A percentile compares a stretch with the other conserved stretches of the same genome.
Conservation (phyloP, 2,888 invertebrate genomes). For the Cryptocheilus praepositus region DNA sequence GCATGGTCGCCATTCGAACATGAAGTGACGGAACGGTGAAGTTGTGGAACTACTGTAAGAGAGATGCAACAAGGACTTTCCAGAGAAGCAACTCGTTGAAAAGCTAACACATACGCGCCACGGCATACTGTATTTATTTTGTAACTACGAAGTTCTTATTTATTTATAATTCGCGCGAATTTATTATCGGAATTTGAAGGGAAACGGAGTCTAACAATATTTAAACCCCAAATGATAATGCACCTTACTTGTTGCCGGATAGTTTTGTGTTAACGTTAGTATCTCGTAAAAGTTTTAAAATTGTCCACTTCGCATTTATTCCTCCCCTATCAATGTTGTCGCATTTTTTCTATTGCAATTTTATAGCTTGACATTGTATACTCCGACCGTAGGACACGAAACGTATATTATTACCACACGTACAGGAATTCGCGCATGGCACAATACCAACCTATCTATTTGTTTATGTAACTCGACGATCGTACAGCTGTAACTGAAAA, state of each 20-base stretch:
- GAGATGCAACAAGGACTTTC: slow-evolving; percentile 65
- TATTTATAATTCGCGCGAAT: slow-evolving; percentile 34
- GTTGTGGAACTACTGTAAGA: slow-evolving; percentile 71
- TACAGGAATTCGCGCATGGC: too few relatives aligned
- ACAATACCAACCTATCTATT: too few relatives aligned
- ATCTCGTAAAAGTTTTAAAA: slow-evolving; percentile 15
- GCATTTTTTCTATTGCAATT: too few relatives aligned
- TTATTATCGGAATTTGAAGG: slow-evolving; percentile 33
- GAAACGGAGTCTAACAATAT: slow-evolving; percentile 4
- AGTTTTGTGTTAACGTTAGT: slow-evolving; percentile 1
- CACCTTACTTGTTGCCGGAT: slow-evolving; percentile 40
- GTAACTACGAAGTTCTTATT: slow-evolving; percentile 41
- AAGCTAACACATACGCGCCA: slow-evolving; percentile 61
- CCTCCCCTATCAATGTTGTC: too few relatives aligned
- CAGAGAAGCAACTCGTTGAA: slow-evolving; percentile 73
- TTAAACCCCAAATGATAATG: slow-evolving; percentile 39
- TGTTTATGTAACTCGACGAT: too few relatives aligned
- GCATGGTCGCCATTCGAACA: slow-evolving; percentile 69
- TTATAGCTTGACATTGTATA: too few relatives aligned
- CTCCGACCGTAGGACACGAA: too few relatives aligned
- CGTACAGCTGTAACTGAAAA: too few relatives aligned
- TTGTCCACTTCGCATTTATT: too few relatives aligned
- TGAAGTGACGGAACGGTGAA: slow-evolving; percentile 72
- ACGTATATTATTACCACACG: too few relatives aligned
- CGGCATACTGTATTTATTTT: slow-evolving; percentile 59